Conservation (phyloP, 2,113 vertebrate genomes). For the Gopherus evgoodei region DNA sequence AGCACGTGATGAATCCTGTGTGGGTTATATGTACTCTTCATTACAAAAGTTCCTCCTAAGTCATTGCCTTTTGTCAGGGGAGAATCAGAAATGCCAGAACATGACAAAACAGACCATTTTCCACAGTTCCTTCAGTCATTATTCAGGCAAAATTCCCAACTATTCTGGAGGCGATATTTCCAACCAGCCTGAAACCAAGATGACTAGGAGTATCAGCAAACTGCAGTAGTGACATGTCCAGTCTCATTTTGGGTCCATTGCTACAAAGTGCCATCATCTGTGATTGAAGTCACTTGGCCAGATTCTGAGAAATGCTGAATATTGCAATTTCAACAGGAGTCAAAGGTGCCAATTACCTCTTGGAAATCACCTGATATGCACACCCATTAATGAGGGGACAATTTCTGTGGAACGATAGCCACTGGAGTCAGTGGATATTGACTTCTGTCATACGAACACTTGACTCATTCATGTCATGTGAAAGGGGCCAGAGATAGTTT, state of each 20-base stretch:
- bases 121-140: background rate
- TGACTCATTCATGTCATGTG: background rate
- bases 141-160: background rate
- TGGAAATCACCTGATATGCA: background rate
- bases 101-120: background rate
- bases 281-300: background rate
- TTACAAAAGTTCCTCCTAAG: background rate
- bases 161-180: background rate
- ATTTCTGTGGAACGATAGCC: background rate
- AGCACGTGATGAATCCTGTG: background rate
- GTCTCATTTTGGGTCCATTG: background rate
- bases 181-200: background rate
- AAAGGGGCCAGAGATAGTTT: background rate
- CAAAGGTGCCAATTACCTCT: background rate
- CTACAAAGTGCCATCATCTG: background rate
- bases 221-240: background rate
- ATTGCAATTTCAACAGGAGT: background rate
- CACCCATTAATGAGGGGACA: background rate
- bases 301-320: fast-evolving
- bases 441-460: background rate
- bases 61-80: fast-evolving
- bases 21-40: background rate
- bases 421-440: background rate
- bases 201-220: background rate
- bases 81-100: background rate